Percentiles rank a stretch among this genome's conserved stretches.
phyloP scores from a whole-genome alignment of 2,797 vertebrate genomes.

The Melanotaenia trifasciata region DNA sequence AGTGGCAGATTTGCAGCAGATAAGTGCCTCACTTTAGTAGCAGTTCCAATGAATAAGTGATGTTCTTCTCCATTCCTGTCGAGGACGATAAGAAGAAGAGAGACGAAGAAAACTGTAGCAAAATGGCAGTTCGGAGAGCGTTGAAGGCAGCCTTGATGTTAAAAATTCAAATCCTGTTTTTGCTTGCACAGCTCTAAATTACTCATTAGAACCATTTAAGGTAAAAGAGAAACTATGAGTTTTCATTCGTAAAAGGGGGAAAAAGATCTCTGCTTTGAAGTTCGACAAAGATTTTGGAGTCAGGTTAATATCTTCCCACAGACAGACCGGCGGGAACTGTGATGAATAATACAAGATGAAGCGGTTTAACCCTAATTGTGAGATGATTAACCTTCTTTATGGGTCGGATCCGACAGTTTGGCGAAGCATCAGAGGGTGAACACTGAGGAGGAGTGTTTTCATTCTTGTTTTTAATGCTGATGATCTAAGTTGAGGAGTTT shows the following conservation, averaged over 20 bases:
- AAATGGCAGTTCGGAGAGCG: slow-evolving; percentile 1
- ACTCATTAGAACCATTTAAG: neutral
- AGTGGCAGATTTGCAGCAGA: slow-evolving; percentile 67
- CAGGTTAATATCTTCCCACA: slow-evolving; percentile 33
- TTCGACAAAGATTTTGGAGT: slow-evolving; percentile 24
- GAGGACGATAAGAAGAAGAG: slow-evolving; percentile 37
- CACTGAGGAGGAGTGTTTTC: slow-evolving; percentile 12
- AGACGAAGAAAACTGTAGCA: slow-evolving; percentile 23
- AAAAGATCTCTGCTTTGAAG: slow-evolving; percentile 25
- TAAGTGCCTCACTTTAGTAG: slow-evolving; percentile 64
- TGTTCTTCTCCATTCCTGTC: slow-evolving; percentile 54
- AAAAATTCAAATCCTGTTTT: neutral
- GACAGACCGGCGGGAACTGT: slow-evolving; percentile 9
- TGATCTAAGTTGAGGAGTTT: slow-evolving; percentile 38
- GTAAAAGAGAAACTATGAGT: slow-evolving; percentile 1
- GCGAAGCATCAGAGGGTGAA: slow-evolving; percentile 25
- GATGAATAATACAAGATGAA: slow-evolving; percentile 31
- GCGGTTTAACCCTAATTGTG: slow-evolving; percentile 27
- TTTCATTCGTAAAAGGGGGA: neutral
- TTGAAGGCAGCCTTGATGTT: slow-evolving; percentile 8
- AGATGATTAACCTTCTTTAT: slow-evolving; percentile 30
- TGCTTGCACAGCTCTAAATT: neutral
- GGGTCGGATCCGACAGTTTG: slow-evolving; percentile 25
- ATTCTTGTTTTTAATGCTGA: slow-evolving; percentile 33
- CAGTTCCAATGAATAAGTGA: slow-evolving; percentile 69